Evolutionary conservation across 2,797 vertebrate species (phyloP), one percentile per base, ranked within the genome.

Genomic region (Limnodromus scolopaceus): DNA sequence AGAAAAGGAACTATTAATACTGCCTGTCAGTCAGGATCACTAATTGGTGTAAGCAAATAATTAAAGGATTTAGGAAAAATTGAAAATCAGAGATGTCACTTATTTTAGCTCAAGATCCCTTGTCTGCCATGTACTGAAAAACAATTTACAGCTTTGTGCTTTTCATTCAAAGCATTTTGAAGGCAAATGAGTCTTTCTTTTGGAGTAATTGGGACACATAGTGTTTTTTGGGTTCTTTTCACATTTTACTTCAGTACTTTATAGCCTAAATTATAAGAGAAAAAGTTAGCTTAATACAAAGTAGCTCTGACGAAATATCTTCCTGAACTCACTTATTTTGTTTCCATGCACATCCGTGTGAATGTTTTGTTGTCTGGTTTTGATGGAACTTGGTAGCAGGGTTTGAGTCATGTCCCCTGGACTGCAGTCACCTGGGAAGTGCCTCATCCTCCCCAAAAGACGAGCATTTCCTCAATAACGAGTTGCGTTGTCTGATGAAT

Each of bases 161-260:
- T 38, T 77, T 49, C 18, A 38, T 32, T 45, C 18, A 3, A 6
- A 34, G 14, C 13, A 25, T 18, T 36, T 45, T 4, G 63, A 76
- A 82, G 19, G 58, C 45, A 61, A 78, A 38, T 54, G 5, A 43
- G 13, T 27, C 2, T 6, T 38, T 39, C 24, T 27, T 58, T 6
- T 1, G 16, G 48, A 51, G 18, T 3, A 39, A 46, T 10, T 57
- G 41, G 43, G 45, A 60, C 27, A 45, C 3, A 5, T 10, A 22
- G 51, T 20, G 13, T 1, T 7, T 14, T 58, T 53, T 6, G 49
- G 7, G 7, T 0, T 7, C 55, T n/a, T 41, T 16, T 12, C 28
- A 16, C 2, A 1, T 71, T 53, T 71, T 66, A 54, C 8, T 71
- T 55, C 6, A 32, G 17, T 34, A 43, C 19, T 41, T 79, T 12